Evolutionary conservation across 2,888 invertebrate species (phyloP).

Genomic region (Macrosiphum euphorbiae): DNA sequence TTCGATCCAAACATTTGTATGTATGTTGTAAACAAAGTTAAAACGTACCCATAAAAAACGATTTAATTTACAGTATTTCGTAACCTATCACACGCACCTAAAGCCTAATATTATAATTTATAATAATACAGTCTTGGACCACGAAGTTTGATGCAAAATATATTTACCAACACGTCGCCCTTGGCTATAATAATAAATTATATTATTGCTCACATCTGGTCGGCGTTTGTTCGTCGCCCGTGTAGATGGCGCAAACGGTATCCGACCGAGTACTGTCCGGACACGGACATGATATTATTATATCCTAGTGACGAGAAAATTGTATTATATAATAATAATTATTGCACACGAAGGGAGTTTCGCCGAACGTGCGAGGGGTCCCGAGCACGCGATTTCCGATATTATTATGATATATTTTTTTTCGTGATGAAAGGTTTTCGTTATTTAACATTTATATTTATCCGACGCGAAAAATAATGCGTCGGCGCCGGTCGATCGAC

Average conservation of each 20-base stretch:
- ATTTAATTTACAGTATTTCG: background rate
- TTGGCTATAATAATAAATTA: background rate
- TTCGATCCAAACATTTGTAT: background rate
- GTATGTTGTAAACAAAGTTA: background rate
- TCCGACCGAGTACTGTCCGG: background rate
- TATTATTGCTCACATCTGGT: background rate
- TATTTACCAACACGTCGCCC: background rate
- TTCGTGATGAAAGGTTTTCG: background rate
- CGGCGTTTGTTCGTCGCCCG: background rate
- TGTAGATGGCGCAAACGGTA: constrained; percentile 52
- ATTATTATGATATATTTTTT: background rate
- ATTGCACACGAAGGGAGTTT: background rate
- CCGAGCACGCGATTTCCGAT: background rate
- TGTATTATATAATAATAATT: background rate
- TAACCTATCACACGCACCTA: background rate
- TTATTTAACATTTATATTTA: background rate
- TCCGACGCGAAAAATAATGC: background rate
- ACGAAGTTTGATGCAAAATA: background rate
- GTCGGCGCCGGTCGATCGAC: background rate
- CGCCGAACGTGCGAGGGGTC: background rate
- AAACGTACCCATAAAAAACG: background rate
- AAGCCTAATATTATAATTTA: background rate
- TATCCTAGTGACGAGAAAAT: background rate
- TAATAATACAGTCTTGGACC: background rate
- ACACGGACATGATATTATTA: background rate